These are phyloP conservation scores for Pangasius macronema DNA, from an alignment of 2,797 vertebrate genomes.

Conservation along the genomic window DNA sequence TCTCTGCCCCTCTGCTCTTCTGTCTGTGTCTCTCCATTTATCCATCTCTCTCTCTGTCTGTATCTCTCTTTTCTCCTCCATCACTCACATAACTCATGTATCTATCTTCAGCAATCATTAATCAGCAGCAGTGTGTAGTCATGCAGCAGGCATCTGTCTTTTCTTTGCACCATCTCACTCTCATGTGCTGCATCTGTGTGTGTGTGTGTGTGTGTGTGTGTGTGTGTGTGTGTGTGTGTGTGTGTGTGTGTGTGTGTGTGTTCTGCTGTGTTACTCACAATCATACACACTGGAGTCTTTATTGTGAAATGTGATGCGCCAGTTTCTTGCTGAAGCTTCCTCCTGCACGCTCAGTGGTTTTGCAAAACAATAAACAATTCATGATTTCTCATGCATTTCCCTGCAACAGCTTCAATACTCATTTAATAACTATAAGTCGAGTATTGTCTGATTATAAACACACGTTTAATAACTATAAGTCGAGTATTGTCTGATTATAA, in stretches of 20 bases:
- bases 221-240: not conserved
- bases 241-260: not conserved
- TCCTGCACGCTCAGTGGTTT: not conserved
- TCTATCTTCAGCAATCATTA: not conserved
- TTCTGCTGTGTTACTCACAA: not conserved
- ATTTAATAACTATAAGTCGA: not conserved
- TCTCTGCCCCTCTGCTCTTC: not conserved
- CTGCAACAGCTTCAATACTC: not conserved
- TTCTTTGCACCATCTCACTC: not conserved
- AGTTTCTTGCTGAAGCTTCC: not conserved
- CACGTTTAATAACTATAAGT: not conserved
- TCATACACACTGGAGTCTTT: not conserved
- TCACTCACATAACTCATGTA: not conserved
- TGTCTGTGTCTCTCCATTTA: not conserved
- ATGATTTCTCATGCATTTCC: not conserved
- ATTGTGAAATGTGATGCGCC: not conserved
- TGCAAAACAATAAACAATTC: not conserved
- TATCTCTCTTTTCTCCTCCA: not conserved
- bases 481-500: not conserved
- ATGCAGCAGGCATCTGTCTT: conserved; percentile 2
- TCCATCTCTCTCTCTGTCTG: not conserved
- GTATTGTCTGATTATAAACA: not conserved
- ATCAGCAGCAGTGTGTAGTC: not conserved
- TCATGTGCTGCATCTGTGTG: not conserved
- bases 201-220: not conserved